Conservation (phyloP, 2,113 vertebrate genomes). For the Dromiciops gliroides region DNA sequence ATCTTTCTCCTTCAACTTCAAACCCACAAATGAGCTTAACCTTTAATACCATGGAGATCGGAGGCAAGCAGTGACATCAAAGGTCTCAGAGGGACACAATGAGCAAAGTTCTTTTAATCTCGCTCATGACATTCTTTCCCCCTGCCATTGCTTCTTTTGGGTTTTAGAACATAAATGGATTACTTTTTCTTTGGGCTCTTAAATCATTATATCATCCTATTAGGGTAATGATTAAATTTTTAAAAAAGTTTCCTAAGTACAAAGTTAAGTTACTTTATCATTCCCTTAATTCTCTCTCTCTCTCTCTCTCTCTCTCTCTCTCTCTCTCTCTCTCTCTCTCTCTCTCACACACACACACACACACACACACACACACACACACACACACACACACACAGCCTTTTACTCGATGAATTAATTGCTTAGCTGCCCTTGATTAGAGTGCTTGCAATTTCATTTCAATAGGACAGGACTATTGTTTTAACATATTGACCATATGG, state of each 20-base stretch:
- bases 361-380: too few relatives aligned
- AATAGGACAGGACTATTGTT: not conserved
- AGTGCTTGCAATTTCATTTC: not conserved
- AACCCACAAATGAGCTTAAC: constrained; percentile 38
- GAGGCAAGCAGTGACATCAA: constrained; percentile 35
- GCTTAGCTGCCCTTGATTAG: not conserved
- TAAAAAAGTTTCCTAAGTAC: not conserved
- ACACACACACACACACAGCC: not conserved
- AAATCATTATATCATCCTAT: not conserved
- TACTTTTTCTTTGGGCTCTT: not conserved
- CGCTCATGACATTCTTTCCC: constrained; percentile 17
- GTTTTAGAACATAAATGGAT: not conserved
- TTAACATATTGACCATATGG: not conserved
- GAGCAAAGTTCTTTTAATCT: constrained; percentile 37
- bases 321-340: too few relatives aligned
- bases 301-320: too few relatives aligned
- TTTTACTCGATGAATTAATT: not conserved
- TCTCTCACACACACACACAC: too few relatives aligned
- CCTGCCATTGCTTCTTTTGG: not conserved
- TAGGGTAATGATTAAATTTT: not conserved
- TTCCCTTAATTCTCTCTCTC: not conserved
- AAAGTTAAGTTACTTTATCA: not conserved
- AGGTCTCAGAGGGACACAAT: constrained; percentile 5
- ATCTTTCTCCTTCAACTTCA: constrained; percentile 37
- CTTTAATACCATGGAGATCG: constrained; percentile 53